These are phyloP conservation scores for Conger conger DNA, from an alignment of 2,113 vertebrate species.

Conservation along the genomic window DNA sequence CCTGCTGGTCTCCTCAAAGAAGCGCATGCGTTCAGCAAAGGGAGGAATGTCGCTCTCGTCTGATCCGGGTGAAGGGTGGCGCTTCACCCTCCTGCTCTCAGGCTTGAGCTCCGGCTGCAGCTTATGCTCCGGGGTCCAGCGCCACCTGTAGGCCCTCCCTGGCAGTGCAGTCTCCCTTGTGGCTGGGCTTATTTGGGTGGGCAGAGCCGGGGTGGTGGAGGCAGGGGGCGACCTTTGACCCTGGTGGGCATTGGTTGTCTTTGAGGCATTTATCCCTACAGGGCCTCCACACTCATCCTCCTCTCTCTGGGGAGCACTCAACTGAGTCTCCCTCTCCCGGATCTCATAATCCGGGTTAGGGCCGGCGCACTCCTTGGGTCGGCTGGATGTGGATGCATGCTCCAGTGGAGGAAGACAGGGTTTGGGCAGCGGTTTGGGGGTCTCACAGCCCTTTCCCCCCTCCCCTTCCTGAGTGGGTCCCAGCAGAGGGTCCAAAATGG, in stretches of 20 bases:
- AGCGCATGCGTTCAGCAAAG: conserved; percentile 87
- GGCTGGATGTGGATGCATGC: conserved; percentile 75
- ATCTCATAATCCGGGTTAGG: conserved; percentile 95
- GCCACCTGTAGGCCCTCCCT: conserved; percentile 71
- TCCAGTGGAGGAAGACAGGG: conserved; percentile 63
- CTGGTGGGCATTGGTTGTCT: conserved; percentile 25
- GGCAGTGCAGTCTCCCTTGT: conserved; percentile 53
- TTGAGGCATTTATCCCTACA: neutral
- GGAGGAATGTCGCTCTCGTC: conserved; percentile 79
- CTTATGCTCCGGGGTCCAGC: conserved; percentile 82
- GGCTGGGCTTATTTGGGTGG: conserved; percentile 30
- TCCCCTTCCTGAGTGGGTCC: conserved; percentile 46
- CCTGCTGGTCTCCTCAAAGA: conserved; percentile 90
- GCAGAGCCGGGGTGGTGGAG: conserved; percentile 49
- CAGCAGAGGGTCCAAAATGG: conserved; percentile 49
- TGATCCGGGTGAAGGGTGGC: conserved; percentile 35
- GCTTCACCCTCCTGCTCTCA: conserved; percentile 33
- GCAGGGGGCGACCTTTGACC: neutral
- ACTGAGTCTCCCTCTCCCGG: conserved; percentile 89
- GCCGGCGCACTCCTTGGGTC: conserved; percentile 87
- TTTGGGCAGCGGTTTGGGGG: conserved; percentile 39
- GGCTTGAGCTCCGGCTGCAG: conserved; percentile 64
- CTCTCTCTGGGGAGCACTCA: conserved; percentile 68
- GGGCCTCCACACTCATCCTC: conserved; percentile 59
- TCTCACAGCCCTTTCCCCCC: conserved; percentile 36